Percentiles rank a stretch among this genome's conserved stretches.
Evolutionary conservation across 1,140 invertebrate genomes (phyloP).

Genomic region (Steinernema khuongi): DNA sequence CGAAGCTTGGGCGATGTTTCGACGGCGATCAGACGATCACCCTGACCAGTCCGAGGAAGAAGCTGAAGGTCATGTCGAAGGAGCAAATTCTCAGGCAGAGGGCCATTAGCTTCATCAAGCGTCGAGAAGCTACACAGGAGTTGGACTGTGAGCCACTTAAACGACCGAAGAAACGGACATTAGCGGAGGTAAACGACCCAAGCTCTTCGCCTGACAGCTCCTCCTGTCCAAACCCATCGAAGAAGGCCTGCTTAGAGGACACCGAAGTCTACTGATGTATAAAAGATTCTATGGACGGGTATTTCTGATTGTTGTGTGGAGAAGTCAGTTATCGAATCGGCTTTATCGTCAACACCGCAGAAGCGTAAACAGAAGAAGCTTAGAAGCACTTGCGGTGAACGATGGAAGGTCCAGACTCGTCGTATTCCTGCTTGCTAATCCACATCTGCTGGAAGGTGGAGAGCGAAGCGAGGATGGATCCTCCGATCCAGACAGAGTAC

Average conservation of each 20-base stretch:
- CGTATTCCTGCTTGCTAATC: constrained; percentile 66
- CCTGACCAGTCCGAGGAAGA: neutral
- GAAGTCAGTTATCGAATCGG: neutral
- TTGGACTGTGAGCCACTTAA: neutral
- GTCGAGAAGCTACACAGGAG: neutral
- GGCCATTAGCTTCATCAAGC: neutral
- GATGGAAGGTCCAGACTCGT: too few relatives aligned
- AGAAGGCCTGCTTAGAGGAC: neutral
- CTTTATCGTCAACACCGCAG: neutral
- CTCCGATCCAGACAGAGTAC: too few relatives aligned
- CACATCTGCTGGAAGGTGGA: constrained; percentile 68
- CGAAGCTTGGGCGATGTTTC: neutral
- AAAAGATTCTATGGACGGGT: neutral
- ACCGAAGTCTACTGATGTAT: neutral
- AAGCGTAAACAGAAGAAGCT: neutral
- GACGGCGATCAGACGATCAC: neutral
- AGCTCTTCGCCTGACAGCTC: neutral
- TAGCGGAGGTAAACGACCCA: neutral
- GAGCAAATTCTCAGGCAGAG: neutral
- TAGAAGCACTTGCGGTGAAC: constrained; percentile 33
- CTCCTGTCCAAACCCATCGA: neutral
- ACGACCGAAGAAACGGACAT: neutral
- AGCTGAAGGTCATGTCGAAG: neutral
- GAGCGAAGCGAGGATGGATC: constrained; percentile 65
- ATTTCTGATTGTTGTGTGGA: neutral